Base-by-base conservation (phyloP, 2,797 vertebrate genomes). In the Chaetophractus vellerosus region DNA sequence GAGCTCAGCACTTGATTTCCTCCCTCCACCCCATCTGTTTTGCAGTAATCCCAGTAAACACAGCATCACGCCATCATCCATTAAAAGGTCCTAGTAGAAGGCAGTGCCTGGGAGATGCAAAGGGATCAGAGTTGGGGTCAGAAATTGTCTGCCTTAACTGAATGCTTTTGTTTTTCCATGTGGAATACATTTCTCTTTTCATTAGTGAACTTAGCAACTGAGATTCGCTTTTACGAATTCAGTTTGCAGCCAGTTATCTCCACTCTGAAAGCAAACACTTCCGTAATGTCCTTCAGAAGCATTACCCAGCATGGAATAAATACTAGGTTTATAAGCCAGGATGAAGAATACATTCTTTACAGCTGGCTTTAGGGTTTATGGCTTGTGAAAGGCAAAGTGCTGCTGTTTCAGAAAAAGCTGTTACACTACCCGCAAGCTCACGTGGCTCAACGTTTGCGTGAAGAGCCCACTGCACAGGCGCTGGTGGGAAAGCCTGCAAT, bases 161-260 rank as follows among this genome's bases (percentile, higher is more conserved):
- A 79, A 24, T 64, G 59, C 24, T 78, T 85, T 81, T 79, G 26
- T 9, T 48, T 91, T 68, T 72, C 15, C 41, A n/a, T 41, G 2
- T 91, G 71, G 76, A 66, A 80, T 36, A 18, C 19, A 15, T 41
- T 95, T 91, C 45, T 74, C 6, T 50, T 90, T 89, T 91, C 64
- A 63, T 79, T 79, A 79, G 61, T 28, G 41, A 52, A 61, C 9
- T 76, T 86, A 74, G 55, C 19, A 68, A 45, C 2, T 10, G 24
- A 31, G 14, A 48, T 64, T 80, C 48, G 81, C 24, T 78, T 88
- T 71, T n/a, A 74, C 3, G n/a, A 84, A 68, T 91, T 80, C 12
- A n/a, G 63, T 96, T 90, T 84, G 38, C 5, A 66, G 41, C 52
- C 64, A 79, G 66, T 88, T 88, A 38, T 68, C 31, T 59, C 10